Conservation (phyloP, 2,797 vertebrate species). For the Bothrops alternatus region DNA sequence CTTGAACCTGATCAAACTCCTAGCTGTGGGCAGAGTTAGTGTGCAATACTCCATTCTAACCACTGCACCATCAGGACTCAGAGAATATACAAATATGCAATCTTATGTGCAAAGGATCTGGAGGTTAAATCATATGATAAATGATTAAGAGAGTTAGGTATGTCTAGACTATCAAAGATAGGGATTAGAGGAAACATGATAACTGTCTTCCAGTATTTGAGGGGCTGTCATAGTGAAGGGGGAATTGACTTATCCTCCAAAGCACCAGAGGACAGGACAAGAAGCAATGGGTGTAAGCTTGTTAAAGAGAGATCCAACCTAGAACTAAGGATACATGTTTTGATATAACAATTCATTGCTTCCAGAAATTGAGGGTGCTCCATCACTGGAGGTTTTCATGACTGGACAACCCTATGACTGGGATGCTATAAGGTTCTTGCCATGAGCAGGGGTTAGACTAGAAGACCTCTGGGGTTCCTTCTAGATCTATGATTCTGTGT, state of each 20-base stretch:
- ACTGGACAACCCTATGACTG: background rate
- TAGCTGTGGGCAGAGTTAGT: background rate
- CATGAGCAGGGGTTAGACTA: background rate
- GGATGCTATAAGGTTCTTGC: background rate
- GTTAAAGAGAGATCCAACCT: background rate
- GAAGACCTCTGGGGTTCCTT: background rate
- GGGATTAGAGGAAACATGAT: background rate
- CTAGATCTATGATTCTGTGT: background rate
- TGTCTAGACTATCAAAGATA: background rate
- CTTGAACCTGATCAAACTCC: background rate
- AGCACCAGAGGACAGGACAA: background rate
- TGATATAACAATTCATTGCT: background rate
- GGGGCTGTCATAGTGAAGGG: background rate
- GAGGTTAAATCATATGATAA: background rate
- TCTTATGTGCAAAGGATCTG: background rate
- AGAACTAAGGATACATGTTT: background rate
- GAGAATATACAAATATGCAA: background rate
- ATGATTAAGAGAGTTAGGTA: background rate
- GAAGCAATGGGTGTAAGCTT: background rate
- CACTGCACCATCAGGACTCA: background rate
- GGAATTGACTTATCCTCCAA: background rate
- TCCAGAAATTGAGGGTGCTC: background rate
- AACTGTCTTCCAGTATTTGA: background rate
- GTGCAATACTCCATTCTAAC: background rate
- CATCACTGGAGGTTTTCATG: background rate